Percentiles rank a stretch among this genome's conserved stretches.
Evolutionary conservation across 92 coral and sea anemone genomes (phyloP).

Genomic region (Bergia sp.): DNA sequence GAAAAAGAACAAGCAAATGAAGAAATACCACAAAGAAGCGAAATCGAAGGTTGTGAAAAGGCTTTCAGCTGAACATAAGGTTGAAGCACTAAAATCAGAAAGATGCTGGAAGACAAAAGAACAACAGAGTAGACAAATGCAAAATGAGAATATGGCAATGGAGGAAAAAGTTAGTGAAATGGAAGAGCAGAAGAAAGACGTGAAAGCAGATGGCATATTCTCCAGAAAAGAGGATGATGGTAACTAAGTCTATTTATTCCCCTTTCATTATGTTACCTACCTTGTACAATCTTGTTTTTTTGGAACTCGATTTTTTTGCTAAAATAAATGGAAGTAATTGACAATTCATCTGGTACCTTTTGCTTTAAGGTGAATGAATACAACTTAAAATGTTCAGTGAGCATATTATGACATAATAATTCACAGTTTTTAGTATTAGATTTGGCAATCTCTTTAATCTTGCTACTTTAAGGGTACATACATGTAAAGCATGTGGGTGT

Average conservation of each 20-base stretch:
- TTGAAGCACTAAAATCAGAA: too few relatives aligned
- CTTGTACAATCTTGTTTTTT: background rate
- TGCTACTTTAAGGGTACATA: background rate
- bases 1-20: background rate
- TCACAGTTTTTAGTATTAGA: background rate
- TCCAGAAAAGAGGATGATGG: background rate
- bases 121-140: background rate
- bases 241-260: background rate
- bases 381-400: too few relatives aligned
- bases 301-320: background rate
- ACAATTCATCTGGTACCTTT: background rate
- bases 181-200: background rate
- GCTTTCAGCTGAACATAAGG: too few relatives aligned
- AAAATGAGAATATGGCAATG: background rate
- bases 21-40: background rate
- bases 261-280: background rate
- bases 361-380: background rate
- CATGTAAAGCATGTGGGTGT: background rate
- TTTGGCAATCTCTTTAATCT: background rate
- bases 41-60: background rate
- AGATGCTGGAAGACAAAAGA: background rate
- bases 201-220: conserved; percentile 4
- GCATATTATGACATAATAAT: background rate
- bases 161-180: background rate
- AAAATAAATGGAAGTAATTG: background rate